Base-by-base conservation (phyloP, 2,888 invertebrate genomes). In the Acleris cristana region DNA sequence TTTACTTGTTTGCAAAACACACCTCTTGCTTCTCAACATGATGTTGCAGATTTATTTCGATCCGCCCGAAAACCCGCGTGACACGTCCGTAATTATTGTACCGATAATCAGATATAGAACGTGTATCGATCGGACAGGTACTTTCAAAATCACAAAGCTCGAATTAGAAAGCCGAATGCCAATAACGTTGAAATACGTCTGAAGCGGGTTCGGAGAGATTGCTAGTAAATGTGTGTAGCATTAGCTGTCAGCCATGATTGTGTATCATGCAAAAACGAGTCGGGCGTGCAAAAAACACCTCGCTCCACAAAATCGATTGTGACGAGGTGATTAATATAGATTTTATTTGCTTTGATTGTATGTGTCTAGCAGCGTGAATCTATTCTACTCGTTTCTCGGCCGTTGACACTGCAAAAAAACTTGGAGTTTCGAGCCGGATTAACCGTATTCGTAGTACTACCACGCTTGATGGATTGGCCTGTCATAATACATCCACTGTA, bases 101-200 rank as follows among this genome's bases (percentile, higher is more conserved):
- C 75, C 77, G 79, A 82, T 80, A 80, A 87, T 86, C 85, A 82
- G 85, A 85, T 85, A 82, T 81, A 81, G 76, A 79, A 51, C 80
- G 71, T 66, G 66, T 59, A 69, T 69, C 62, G 62, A 67, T 69
- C 66, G 66, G 70, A 61, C 66, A 76, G 76, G 79, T 78, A 73
- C 76, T 75, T 72, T 69, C 80, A 81, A 80, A 79, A 77, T 81
- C 84, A 85, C 83, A 83, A 86, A 84, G 79, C 77, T 79, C 74
- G 79, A 74, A 86, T 89, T 90, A 90, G 91, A 91, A 90, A 90
- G 89, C 84, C 79, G 71, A 80, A 82, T 84, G 79, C 79, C 76
- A 78, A 80, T 81, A 83, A 81, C 78, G 82, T 83, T 86, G 81
- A 84, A 83, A 85, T 78, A 79, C 79, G 82, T 81, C 77, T 71